phyloP scores from a whole-genome alignment of 2,113 vertebrate genomes.

The Marmota monax region DNA sequence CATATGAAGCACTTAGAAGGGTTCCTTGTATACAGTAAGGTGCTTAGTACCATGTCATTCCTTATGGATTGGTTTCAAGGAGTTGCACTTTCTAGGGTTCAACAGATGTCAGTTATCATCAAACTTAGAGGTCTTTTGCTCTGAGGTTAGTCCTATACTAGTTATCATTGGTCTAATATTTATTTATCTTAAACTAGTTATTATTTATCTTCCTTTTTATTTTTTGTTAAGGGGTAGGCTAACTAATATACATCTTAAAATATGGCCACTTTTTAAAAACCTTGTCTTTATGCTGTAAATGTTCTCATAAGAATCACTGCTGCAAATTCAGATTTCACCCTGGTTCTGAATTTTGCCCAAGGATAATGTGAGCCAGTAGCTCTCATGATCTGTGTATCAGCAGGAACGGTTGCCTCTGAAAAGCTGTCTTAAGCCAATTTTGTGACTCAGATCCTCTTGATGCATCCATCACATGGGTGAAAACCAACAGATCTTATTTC shows the following conservation, averaged over 20 bases:
- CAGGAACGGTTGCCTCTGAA: neutral
- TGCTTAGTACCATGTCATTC: neutral
- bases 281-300: neutral
- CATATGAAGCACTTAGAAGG: neutral
- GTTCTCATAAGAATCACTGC: neutral
- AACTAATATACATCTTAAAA: neutral
- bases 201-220: neutral
- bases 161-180: neutral
- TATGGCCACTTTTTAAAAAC: neutral
- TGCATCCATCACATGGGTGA: neutral
- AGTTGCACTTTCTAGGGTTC: neutral
- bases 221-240: neutral
- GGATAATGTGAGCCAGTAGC: too few species aligned
- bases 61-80: neutral
- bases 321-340: neutral
- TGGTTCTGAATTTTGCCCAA: neutral
- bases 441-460: neutral
- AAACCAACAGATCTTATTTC: neutral
- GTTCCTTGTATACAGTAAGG: neutral
- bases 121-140: neutral
- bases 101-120: neutral
- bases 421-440: neutral
- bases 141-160: neutral
- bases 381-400: neutral
- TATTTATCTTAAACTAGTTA: neutral